These are phyloP conservation scores for Podocnemis expansa DNA, from an alignment of 2,113 vertebrate genomes.

Conservation along the genomic window DNA sequence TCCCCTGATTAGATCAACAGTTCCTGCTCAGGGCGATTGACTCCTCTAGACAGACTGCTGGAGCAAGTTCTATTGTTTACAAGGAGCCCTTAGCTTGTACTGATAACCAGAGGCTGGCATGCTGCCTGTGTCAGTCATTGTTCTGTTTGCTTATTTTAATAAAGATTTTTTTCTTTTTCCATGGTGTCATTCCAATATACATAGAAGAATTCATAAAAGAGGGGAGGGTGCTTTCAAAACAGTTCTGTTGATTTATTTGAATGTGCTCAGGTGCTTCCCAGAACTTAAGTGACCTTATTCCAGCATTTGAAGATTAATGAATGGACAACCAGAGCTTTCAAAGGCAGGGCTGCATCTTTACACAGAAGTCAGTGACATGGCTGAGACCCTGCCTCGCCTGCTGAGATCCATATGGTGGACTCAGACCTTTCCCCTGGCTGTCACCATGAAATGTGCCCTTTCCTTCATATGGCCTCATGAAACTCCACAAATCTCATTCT, in stretches of 20 bases:
- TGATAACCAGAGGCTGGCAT: neutral
- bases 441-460: neutral
- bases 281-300: constrained; percentile 16
- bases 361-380: neutral
- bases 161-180: neutral
- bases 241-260: neutral
- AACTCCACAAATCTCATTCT: neutral
- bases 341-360: neutral
- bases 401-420: neutral
- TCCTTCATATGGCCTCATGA: neutral
- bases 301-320: neutral
- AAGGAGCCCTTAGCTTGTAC: neutral
- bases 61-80: neutral
- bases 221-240: constrained; percentile 1
- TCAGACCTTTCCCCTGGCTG: neutral
- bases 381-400: neutral
- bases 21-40: neutral
- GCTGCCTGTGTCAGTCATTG: neutral
- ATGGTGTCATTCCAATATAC: neutral
- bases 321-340: constrained; percentile 29
- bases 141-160: neutral
- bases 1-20: neutral
- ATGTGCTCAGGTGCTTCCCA: neutral
- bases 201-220: neutral
- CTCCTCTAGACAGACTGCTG: neutral